Base-by-base conservation (phyloP, 2,888 invertebrate genomes). In the Anarsia innoxiella region DNA sequence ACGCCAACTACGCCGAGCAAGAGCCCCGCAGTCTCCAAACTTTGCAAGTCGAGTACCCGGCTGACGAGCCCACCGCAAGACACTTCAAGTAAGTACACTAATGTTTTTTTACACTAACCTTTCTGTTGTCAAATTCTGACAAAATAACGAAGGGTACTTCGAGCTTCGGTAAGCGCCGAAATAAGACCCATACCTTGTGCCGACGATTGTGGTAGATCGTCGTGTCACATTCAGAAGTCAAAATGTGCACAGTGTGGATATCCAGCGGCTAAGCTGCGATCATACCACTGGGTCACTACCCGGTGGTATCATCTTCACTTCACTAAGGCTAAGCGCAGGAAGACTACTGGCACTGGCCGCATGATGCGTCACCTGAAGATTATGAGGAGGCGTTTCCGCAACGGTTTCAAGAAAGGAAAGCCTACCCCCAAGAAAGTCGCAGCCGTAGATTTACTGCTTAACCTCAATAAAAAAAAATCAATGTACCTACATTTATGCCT, bases 121-220 rank as follows among this genome's bases (percentile, higher is more conserved):
- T n/a, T n/a, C n/a, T n/a, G n/a, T n/a, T n/a, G n/a, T n/a, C n/a
- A n/a, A n/a, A n/a, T n/a, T n/a, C n/a, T n/a, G n/a, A n/a, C n/a
- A n/a, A n/a, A n/a, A n/a, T n/a, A n/a, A 99, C 99, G 88, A 99
- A 99, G 88, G 99, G 99, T 89, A 99, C 99, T 56, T 97, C 97
- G 66, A 97, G 97, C 87, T 99, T 99, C 93, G 99, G 99, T 90
- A 99, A 99, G 88, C 94, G 99, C 77, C 96, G 97, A 66, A 99
- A 98, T 86, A 99, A 99, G 94, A 99, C 99, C 69, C 99, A 99
- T 89, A 99, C 99, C 23, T 86, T 99, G 83, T 99, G 99, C 86
- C 91, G 99, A 71, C 91, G 99, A 64, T n/a, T 99, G 99, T 89
- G 99, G 99, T 53, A 91, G 97, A 53, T 96, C 97, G 34, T 95